Conservation (phyloP, 2,888 invertebrate species). For the Neoaliturus tenellus region DNA sequence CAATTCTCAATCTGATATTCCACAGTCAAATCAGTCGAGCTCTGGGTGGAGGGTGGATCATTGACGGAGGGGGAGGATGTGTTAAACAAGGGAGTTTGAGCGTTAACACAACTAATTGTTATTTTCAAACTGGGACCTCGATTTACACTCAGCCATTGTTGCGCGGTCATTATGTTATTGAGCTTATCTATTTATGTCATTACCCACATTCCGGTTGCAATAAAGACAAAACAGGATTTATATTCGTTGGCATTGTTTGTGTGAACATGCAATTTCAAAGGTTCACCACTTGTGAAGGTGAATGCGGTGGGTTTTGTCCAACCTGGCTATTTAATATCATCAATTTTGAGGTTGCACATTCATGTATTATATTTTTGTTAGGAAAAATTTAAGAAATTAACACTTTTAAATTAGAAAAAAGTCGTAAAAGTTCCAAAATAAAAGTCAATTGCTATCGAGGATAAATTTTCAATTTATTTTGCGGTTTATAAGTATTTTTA, state of each 20-base stretch:
- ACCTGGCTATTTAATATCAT: too few species aligned
- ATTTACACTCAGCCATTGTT: not conserved
- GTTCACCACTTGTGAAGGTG: not conserved
- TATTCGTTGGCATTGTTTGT: not conserved
- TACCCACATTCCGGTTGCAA: not conserved
- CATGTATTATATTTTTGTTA: too few species aligned
- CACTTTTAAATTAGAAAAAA: too few species aligned
- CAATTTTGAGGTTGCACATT: too few species aligned
- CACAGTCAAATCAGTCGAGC: not conserved
- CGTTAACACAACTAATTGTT: not conserved
- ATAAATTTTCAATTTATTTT: too few species aligned
- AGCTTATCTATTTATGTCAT: not conserved
- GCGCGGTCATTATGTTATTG: not conserved
- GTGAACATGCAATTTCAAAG: not conserved
- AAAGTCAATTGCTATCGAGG: too few species aligned
- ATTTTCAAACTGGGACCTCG: not conserved
- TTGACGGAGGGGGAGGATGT: not conserved
- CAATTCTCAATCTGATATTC: not conserved
- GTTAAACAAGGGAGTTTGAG: not conserved
- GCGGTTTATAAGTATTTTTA: too few species aligned
- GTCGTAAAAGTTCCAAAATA: too few species aligned
- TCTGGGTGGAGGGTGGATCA: not conserved
- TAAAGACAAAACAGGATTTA: not conserved
- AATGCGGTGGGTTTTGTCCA: too few species aligned
- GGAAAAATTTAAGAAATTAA: too few species aligned